Base-by-base conservation (phyloP, 2,888 invertebrate genomes). In the Drosophila quinaria region DNA sequence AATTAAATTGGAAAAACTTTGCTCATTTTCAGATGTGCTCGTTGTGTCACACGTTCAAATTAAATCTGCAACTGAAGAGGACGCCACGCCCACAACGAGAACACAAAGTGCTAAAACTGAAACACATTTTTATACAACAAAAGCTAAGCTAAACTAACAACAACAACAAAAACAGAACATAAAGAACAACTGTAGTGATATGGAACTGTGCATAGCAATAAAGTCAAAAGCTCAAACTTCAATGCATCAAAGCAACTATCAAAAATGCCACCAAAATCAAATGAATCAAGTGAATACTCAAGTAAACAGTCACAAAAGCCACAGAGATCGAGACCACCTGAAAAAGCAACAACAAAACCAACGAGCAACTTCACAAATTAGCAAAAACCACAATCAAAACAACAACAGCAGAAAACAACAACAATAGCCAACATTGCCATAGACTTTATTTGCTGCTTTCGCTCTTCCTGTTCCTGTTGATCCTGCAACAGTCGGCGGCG, bases 241-340 rank as follows among this genome's bases (percentile, higher is more conserved):
- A 87, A 81, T 81, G 80, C 87, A 58, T 74, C 71, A 69, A 83
- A 88, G 81, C 78, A 78, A 65, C 79, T 78, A 85, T 79, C 87
- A 89, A 85, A 87, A 84, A 86, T 89, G 90, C 83, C 91, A 90
- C 79, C 90, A 87, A 60, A 60, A 50, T 49, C 49, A 87, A 89
- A 85, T 69, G 76, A 75, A 74, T 74, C 70, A 62, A 68, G 59
- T 74, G 81, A 71, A 68, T 78, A 66, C 69, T 75, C 78, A 74
- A 73, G 44, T 55, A 70, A 72, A 50, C 70, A 56, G 47, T 66
- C 60, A 73, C 78, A 72, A 66, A 76, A 78, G 47, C 75, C 65
- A 60, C 73, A 81, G 82, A 85, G 86, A 80, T 74, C 81, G 71
- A 81, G 80, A 85, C 84, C 85, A 86, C 80, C 81, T 72, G 80